Base-by-base conservation (phyloP, 1,140 invertebrate genomes). In the Meloidogyne floridensis region DNA sequence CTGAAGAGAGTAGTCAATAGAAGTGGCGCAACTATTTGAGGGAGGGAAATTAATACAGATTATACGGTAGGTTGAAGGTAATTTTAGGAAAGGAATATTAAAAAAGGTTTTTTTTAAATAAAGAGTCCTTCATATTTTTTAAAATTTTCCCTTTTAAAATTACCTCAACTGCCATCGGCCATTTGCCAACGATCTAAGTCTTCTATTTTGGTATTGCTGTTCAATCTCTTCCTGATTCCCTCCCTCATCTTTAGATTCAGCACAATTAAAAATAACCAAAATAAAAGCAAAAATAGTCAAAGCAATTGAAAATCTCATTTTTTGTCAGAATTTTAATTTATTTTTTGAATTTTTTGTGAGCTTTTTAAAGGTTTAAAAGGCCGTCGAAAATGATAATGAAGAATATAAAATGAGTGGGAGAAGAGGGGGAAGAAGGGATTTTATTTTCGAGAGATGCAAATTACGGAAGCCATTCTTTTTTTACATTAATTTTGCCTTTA, bases 81-180 rank as follows among this genome's bases (percentile, higher is more conserved):
- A 32, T 32, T 32, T 32, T 32, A 32, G 32, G 32, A 32, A 32
- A 1, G 2, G 2, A 32, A 32, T 32, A 32, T 32, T 2, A 32
- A 32, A 32, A 32, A 32, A 32, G 32, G 2, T 32, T 32, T 32
- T 20, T 20, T 32, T 32, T 32, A 32, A 2, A 32, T 32, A 32
- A 32, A 32, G 32, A 2, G 47, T 6, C 47, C 47, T 47, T 47
- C 0, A 47, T 47, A 8, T 2, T 32, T 47, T 47, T 47, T 4
- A 47, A 47, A 47, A 6, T 47, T 47, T 47, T 47, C 5, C 0
- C 47, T 47, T n/a, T 6, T 32, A 32, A n/a, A 65, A 65, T 54
- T 2, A 65, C 59, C 81, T 72, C 13, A 82, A 75, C 13, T 75
- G 71, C 81, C 81, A 82, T 15, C 81, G 78, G 2, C 81, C 81